Conservation (phyloP, 2,888 invertebrate genomes). For the Pteria penguin region DNA sequence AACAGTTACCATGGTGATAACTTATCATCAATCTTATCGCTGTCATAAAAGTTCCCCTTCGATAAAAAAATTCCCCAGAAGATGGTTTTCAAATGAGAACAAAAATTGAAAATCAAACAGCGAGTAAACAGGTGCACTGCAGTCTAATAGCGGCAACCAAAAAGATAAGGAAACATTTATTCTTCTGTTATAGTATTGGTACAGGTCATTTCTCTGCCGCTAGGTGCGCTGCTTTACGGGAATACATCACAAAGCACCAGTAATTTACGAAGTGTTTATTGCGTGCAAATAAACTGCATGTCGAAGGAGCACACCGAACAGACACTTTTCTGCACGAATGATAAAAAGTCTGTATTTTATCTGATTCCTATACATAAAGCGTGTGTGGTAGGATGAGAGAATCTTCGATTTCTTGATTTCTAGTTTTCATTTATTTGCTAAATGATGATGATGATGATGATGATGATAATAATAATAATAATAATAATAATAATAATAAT, state of each 20-base stretch:
- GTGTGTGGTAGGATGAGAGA: too few relatives aligned
- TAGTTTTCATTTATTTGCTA: too few relatives aligned
- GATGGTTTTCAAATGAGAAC: slow-evolving; percentile 27
- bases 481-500: too few relatives aligned
- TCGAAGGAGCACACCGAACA: slow-evolving; percentile 27
- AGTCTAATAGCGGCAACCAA: not conserved
- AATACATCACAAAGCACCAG: too few relatives aligned
- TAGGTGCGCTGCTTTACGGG: slow-evolving; percentile 2
- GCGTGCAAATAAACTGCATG: slow-evolving; percentile 31
- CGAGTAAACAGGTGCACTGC: slow-evolving; percentile 26
- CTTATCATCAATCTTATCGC: slow-evolving; percentile 40
- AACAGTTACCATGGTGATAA: slow-evolving; percentile 42
- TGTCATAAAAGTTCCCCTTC: slow-evolving; percentile 39
- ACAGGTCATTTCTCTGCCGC: not conserved
- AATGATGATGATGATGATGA: too few relatives aligned
- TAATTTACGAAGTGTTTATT: slow-evolving; percentile 24
- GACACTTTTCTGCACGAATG: too few relatives aligned
- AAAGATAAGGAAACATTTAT: slow-evolving; percentile 14
- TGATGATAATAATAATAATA: too few relatives aligned
- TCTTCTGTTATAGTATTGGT: not conserved
- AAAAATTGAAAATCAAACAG: slow-evolving; percentile 23
- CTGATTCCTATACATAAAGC: too few relatives aligned
- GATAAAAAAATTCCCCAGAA: slow-evolving; percentile 11
- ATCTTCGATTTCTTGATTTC: too few relatives aligned
- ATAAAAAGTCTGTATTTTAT: too few relatives aligned